Evolutionary conservation across 2,888 invertebrate species (phyloP).

Genomic region (Epicampocera succincta): DNA sequence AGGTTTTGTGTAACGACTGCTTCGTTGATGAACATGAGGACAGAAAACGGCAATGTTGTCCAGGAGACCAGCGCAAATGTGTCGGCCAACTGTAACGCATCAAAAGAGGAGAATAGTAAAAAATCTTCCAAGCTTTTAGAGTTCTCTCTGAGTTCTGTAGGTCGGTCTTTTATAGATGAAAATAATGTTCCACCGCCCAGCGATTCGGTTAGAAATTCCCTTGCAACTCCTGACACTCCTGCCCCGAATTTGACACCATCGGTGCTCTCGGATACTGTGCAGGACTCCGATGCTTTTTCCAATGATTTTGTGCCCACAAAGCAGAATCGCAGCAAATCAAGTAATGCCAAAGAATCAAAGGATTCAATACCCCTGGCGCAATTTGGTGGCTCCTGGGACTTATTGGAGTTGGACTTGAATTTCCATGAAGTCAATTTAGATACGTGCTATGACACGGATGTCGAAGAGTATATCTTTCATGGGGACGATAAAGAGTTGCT

Average conservation of each 20-base stretch:
- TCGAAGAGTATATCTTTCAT: slow-evolving; percentile 85
- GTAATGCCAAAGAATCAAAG: slow-evolving; percentile 17
- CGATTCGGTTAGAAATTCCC: slow-evolving; percentile 73
- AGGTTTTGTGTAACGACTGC: slow-evolving; percentile 63
- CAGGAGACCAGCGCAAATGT: neutral
- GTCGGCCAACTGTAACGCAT: neutral
- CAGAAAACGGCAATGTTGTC: slow-evolving; percentile 49
- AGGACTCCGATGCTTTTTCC: slow-evolving; percentile 84
- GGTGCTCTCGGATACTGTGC: slow-evolving; percentile 74
- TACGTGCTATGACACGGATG: slow-evolving; percentile 85
- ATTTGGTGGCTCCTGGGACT: slow-evolving; percentile 85
- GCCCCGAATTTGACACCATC: slow-evolving; percentile 84
- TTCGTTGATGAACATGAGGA: slow-evolving; percentile 46
- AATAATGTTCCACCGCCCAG: slow-evolving; percentile 69
- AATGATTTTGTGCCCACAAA: slow-evolving; percentile 83
- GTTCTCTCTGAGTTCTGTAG: slow-evolving; percentile 81
- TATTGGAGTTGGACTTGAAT: slow-evolving; percentile 85
- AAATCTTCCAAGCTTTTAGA: slow-evolving; percentile 77
- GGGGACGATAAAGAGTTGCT: slow-evolving; percentile 80
- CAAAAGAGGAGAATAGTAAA: slow-evolving; percentile 1
- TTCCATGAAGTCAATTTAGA: slow-evolving; percentile 85
- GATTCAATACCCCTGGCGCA: slow-evolving; percentile 77
- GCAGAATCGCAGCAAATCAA: slow-evolving; percentile 5
- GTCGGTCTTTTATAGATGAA: slow-evolving; percentile 81
- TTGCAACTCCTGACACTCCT: slow-evolving; percentile 86